Evolutionary conservation across 2,888 invertebrate species (phyloP).

Genomic region (Mactromeris polynyma): DNA sequence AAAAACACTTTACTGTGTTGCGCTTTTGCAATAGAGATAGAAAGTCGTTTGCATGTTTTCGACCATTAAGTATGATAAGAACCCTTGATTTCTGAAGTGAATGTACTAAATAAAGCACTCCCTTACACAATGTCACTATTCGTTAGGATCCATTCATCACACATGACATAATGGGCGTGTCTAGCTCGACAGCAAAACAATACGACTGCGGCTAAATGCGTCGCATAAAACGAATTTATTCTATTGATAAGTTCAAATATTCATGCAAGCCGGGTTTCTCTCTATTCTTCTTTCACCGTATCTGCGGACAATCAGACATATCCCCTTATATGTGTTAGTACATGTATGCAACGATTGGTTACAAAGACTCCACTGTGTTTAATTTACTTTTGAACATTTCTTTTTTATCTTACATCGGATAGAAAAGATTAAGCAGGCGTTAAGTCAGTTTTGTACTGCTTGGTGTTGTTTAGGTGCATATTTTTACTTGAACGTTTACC

Average conservation of each 20-base stretch:
- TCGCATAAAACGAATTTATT: neutral
- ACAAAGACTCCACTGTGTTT: neutral
- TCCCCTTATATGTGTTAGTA: neutral
- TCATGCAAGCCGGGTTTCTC: conserved; percentile 9
- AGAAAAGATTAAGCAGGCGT: too few species aligned
- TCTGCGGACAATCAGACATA: neutral
- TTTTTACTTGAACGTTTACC: too few species aligned
- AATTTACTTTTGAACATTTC: neutral
- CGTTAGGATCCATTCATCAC: conserved; percentile 1
- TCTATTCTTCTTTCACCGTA: neutral
- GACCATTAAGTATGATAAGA: neutral
- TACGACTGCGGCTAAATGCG: conserved; percentile 22
- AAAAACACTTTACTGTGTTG: neutral
- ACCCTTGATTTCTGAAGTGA: neutral
- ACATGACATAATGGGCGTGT: conserved; percentile 35
- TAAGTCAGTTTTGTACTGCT: too few species aligned
- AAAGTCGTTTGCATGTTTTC: neutral
- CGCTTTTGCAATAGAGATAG: neutral
- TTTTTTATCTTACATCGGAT: neutral
- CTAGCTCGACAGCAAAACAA: neutral
- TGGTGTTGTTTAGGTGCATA: too few species aligned
- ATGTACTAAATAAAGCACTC: conserved; percentile 5
- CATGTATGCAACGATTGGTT: neutral
- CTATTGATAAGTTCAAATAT: conserved; percentile 21
- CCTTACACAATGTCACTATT: conserved; percentile 28